A percentile compares a stretch with the other conserved stretches of the same genome.
Conservation (phyloP, 2,797 vertebrate genomes). For the Anguilla marmorata region DNA sequence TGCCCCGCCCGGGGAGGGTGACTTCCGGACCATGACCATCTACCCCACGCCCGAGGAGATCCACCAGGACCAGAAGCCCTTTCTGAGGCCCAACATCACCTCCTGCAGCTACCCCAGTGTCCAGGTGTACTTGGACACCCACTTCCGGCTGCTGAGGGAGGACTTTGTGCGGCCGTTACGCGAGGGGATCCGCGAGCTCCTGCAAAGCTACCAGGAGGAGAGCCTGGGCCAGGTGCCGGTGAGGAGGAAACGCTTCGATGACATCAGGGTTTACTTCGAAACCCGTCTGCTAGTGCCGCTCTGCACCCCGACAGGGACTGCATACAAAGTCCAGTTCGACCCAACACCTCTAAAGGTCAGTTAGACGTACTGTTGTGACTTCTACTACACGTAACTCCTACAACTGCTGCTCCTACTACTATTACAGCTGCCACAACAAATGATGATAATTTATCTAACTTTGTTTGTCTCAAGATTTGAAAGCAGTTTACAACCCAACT, state of each 20-base stretch:
- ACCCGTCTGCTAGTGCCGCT: constrained; percentile 72
- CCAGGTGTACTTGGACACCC: constrained; percentile 86
- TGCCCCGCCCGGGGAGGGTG: constrained; percentile 58
- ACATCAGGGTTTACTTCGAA: constrained; percentile 85
- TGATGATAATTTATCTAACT: not conserved
- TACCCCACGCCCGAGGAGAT: constrained; percentile 85
- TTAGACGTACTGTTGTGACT: not conserved
- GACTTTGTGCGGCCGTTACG: constrained; percentile 91
- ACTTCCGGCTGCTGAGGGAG: constrained; percentile 89
- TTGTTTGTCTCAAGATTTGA: not conserved
- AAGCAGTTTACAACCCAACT: not conserved
- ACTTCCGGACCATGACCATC: constrained; percentile 79
- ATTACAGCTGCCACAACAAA: not conserved
- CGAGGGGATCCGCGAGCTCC: constrained; percentile 82
- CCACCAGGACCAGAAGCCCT: constrained; percentile 73
- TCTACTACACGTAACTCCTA: not conserved
- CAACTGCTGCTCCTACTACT: not conserved
- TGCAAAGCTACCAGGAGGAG: constrained; percentile 60
- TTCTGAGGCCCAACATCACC: constrained; percentile 83
- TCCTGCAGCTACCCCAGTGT: constrained; percentile 74
- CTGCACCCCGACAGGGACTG: constrained; percentile 77
- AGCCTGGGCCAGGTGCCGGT: constrained; percentile 52
- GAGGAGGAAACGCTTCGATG: constrained; percentile 79
- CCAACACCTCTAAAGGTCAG: constrained; percentile 72
- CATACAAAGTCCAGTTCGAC: constrained; percentile 84